These are phyloP conservation scores for Ictalurus furcatus DNA, from an alignment of 2,113 vertebrate genomes.

Conservation along the genomic window DNA sequence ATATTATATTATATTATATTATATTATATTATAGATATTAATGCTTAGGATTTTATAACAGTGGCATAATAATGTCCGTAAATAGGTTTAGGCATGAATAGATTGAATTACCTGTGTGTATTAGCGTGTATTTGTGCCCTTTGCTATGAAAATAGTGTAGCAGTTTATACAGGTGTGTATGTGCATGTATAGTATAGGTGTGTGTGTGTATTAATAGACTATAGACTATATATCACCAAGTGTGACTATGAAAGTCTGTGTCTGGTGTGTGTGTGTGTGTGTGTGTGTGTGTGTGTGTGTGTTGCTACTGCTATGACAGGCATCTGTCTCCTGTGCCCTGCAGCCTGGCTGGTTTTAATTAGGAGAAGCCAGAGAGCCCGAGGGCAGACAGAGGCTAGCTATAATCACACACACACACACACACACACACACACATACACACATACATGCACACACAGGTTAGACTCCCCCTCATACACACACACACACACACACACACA, in stretches of 20 bases:
- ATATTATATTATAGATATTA: background rate
- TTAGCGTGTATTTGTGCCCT: constrained; percentile 7
- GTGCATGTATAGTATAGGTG: constrained; percentile 37
- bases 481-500: constrained; percentile 49
- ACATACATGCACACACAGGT: constrained; percentile 44
- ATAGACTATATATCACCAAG: constrained; percentile 18
- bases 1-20: background rate
- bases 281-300: constrained; percentile 51
- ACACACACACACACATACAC: constrained; percentile 62
- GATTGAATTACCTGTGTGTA: background rate
- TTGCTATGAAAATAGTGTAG: constrained; percentile 26
- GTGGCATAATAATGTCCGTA: no score
- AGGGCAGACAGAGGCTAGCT: constrained; percentile 70
- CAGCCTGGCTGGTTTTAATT: constrained; percentile 84
- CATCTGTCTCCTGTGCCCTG: constrained; percentile 82
- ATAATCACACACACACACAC: constrained; percentile 55
- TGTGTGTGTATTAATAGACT: constrained; percentile 23
- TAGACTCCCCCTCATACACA: constrained; percentile 69
- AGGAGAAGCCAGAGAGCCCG: constrained; percentile 79
- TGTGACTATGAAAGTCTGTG: constrained; percentile 55
- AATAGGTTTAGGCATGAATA: background rate
- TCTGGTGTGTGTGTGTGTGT: constrained; percentile 42
- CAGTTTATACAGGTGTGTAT: constrained; percentile 54
- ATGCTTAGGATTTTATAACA: background rate
- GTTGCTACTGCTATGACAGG: constrained; percentile 73